A percentile compares a stretch with the other conserved stretches of the same genome.
Evolutionary conservation across 2,113 vertebrate genomes (phyloP).

Genomic region (Gavia stellata): DNA sequence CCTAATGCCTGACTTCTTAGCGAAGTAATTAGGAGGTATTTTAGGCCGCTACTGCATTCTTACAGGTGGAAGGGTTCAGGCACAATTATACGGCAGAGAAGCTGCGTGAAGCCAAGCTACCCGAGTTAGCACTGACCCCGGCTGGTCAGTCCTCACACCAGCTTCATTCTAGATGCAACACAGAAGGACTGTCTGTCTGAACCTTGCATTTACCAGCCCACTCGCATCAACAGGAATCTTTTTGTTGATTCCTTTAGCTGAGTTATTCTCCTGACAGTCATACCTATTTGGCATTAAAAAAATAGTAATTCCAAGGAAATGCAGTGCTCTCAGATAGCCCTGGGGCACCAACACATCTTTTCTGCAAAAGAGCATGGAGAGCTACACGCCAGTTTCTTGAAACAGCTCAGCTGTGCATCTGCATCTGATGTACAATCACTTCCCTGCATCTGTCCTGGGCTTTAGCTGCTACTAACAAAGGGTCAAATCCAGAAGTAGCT

Average conservation of each 20-base stretch:
- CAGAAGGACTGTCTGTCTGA: neutral
- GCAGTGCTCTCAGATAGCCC: neutral
- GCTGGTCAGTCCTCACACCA: neutral
- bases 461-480: neutral
- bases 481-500: neutral
- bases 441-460: neutral
- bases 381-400: neutral
- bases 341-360: neutral
- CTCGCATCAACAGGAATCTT: neutral
- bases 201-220: neutral
- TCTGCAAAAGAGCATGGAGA: neutral
- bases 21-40: neutral
- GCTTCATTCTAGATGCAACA: neutral
- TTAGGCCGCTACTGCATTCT: neutral
- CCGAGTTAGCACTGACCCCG: accelerated
- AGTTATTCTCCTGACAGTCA: neutral
- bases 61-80: neutral
- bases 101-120: neutral
- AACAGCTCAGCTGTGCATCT: neutral
- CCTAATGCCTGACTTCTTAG: neutral
- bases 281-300: neutral
- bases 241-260: neutral
- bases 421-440: neutral
- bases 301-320: neutral
- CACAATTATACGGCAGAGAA: neutral